Evolutionary conservation across 2,888 invertebrate genomes (phyloP).

Genomic region (Tetragonisca angustula): DNA sequence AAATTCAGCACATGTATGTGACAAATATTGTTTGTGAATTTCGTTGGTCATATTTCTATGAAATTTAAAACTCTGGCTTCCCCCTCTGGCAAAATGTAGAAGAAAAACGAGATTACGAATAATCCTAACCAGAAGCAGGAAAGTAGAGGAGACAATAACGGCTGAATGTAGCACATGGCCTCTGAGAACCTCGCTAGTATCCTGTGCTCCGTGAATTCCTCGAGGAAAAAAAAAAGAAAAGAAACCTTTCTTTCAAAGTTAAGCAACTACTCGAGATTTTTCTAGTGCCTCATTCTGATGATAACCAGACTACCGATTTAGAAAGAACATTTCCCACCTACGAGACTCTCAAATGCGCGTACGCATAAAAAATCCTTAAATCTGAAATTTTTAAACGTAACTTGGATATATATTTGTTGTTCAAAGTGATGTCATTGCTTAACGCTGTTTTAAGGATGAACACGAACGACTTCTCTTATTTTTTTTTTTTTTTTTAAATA

Average conservation of each 20-base stretch:
- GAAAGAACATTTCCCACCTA: not conserved
- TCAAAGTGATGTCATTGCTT: not conserved
- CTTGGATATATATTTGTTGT: not conserved
- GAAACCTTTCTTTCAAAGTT: slow-evolving; percentile 30
- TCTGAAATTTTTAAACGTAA: not conserved
- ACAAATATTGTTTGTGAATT: not conserved
- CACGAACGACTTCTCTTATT: not conserved
- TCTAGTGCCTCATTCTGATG: slow-evolving; percentile 34
- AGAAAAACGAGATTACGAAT: slow-evolving; percentile 15
- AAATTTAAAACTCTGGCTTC: slow-evolving; percentile 8
- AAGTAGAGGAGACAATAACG: slow-evolving; percentile 32
- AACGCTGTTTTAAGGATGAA: not conserved
- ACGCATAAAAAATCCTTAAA: not conserved
- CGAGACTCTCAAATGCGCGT: not conserved
- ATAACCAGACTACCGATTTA: slow-evolving; percentile 32
- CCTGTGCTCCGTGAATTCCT: slow-evolving; percentile 31
- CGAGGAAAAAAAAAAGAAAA: slow-evolving; percentile 13
- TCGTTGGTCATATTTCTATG: not conserved
- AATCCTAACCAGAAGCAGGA: slow-evolving; percentile 34
- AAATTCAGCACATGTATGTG: not conserved
- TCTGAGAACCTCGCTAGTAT: slow-evolving; percentile 33
- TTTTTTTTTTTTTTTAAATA: not conserved
- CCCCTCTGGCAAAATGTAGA: not conserved
- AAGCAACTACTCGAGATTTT: slow-evolving; percentile 28
- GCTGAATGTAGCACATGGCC: slow-evolving; percentile 48